These are phyloP conservation scores for Pan troglodytes DNA, from an alignment of 2,113 vertebrate species.

Conservation along the genomic window DNA sequence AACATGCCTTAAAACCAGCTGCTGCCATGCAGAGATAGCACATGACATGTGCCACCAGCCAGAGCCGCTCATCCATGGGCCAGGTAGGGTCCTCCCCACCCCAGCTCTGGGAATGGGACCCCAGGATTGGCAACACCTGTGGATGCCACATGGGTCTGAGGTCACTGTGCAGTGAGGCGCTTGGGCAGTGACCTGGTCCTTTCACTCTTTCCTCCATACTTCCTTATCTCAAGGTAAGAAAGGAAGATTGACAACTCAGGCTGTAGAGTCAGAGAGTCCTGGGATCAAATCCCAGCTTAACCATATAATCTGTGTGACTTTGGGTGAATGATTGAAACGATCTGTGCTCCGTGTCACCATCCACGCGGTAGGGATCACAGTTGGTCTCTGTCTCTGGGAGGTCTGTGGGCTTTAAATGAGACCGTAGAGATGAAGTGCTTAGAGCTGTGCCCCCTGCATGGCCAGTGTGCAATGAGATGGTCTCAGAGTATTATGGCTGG, in stretches of 20 bases:
- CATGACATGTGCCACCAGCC: rapidly evolving
- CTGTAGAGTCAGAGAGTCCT: neutral
- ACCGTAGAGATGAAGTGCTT: rapidly evolving
- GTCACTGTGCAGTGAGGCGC: neutral
- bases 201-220: too few species aligned
- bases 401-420: neutral
- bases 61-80: neutral
- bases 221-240: neutral
- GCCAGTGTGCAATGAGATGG: rapidly evolving
- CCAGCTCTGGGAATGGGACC: rapidly evolving
- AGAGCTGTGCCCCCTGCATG: rapidly evolving
- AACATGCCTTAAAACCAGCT: rapidly evolving
- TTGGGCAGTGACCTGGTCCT: neutral
- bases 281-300: neutral
- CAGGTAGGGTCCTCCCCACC: rapidly evolving
- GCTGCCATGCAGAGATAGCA: rapidly evolving
- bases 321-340: neutral
- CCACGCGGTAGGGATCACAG: rapidly evolving
- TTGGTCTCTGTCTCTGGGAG: rapidly evolving
- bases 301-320: rapidly evolving
- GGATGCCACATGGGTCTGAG: rapidly evolving
- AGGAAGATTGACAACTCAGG: neutral
- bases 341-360: rapidly evolving
- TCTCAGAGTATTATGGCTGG: rapidly evolving
- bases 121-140: rapidly evolving